These are phyloP conservation scores for Pseudomyrmex sp. DNA, from an alignment of 1,140 invertebrate genomes.

Conservation along the genomic window DNA sequence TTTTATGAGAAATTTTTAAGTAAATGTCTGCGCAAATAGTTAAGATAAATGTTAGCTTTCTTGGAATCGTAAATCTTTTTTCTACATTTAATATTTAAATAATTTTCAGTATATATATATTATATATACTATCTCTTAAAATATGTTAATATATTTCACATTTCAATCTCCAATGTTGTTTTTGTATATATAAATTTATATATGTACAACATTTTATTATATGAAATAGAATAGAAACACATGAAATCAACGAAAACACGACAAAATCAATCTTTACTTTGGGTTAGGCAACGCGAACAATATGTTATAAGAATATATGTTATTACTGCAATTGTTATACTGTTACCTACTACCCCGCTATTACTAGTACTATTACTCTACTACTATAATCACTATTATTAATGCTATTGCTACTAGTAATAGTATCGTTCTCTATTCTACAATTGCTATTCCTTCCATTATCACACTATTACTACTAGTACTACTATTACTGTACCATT, in stretches of 20 bases:
- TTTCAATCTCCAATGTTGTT: too few species aligned
- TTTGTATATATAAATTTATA: too few species aligned
- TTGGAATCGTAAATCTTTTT: slow-evolving; percentile 36
- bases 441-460: slow-evolving; percentile 7
- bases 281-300: slow-evolving; percentile 24
- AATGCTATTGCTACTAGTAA: slow-evolving; percentile 18
- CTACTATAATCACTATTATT: neutral
- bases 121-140: too few species aligned
- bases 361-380: slow-evolving; percentile 1
- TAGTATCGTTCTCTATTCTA: slow-evolving; percentile 8
- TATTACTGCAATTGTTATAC: slow-evolving; percentile 27
- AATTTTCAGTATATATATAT: too few species aligned
- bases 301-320: slow-evolving; percentile 1
- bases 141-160: too few species aligned
- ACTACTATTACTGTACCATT: slow-evolving; percentile 21
- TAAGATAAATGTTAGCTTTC: slow-evolving; percentile 16
- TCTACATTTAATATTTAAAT: slow-evolving; percentile 13
- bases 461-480: slow-evolving; percentile 41
- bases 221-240: too few species aligned
- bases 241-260: slow-evolving; percentile 22
- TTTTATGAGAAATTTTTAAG: slow-evolving; percentile 44
- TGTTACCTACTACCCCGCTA: slow-evolving; percentile 15
- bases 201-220: too few species aligned
- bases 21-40: slow-evolving; percentile 14
- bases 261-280: slow-evolving; percentile 34